Evolutionary conservation across 2,888 invertebrate genomes (phyloP).

Genomic region (Achlya flavicornis): DNA sequence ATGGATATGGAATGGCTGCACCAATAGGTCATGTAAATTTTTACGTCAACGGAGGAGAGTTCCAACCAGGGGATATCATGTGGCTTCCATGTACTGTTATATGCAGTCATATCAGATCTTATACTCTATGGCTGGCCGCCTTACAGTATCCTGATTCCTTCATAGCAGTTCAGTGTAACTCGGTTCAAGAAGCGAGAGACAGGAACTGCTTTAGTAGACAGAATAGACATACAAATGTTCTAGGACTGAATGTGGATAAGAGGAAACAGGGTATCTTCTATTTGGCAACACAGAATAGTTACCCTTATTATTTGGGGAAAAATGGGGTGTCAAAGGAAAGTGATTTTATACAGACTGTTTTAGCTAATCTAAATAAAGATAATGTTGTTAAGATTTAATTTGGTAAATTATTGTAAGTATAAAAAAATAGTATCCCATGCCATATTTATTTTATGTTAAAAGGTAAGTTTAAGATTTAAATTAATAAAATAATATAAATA

Average conservation of each 20-base stretch:
- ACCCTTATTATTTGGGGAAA: slow-evolving; percentile 60
- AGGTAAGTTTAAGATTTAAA: no score
- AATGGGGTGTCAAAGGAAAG: slow-evolving; percentile 59
- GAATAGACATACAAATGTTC: slow-evolving; percentile 48
- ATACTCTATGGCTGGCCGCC: slow-evolving; percentile 51
- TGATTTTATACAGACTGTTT: slow-evolving; percentile 40
- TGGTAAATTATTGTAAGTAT: not conserved
- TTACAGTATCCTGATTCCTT: slow-evolving; percentile 49
- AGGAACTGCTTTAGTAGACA: slow-evolving; percentile 48
- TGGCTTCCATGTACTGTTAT: slow-evolving; percentile 47
- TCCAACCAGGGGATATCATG: slow-evolving; percentile 50
- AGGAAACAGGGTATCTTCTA: slow-evolving; percentile 51
- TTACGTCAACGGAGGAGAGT: slow-evolving; percentile 72
- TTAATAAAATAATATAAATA: no score
- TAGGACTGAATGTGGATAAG: slow-evolving; percentile 48
- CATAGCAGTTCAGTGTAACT: slow-evolving; percentile 54
- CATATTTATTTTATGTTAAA: no score
- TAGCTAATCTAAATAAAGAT: slow-evolving; percentile 20
- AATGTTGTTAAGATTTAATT: slow-evolving; percentile 16
- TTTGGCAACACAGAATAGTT: slow-evolving; percentile 49
- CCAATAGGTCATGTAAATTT: slow-evolving; percentile 67
- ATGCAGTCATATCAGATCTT: slow-evolving; percentile 54
- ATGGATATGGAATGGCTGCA: slow-evolving; percentile 65
- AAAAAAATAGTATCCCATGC: not conserved
- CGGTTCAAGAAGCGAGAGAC: slow-evolving; percentile 55